Evolutionary conservation across 2,888 invertebrate genomes (phyloP).

Genomic region (Lobophora halterata): DNA sequence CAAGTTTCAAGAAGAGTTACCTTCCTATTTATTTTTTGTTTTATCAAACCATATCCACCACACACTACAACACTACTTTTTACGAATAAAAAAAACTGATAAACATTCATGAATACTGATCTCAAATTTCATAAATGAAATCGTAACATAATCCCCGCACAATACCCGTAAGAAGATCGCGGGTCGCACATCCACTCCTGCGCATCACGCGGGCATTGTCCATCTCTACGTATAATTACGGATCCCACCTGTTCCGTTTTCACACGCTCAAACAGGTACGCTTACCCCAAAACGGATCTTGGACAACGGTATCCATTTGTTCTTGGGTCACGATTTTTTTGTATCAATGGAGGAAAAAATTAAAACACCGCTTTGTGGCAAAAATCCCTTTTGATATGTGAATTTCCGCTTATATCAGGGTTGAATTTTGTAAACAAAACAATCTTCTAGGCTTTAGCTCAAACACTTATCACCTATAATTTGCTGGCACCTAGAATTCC

Average conservation of each 20-base stretch:
- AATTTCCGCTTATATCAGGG: too few relatives aligned
- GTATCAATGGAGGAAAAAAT: conserved; percentile 11
- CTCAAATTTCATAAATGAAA: conserved; percentile 7
- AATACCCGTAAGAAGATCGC: not conserved
- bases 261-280: conserved; percentile 72
- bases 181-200: conserved; percentile 48
- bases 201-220: conserved; percentile 68
- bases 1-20: too few relatives aligned
- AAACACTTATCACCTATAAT: too few relatives aligned
- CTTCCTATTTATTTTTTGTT: too few relatives aligned
- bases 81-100: too few relatives aligned
- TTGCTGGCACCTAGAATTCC: too few relatives aligned
- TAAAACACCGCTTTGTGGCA: conserved; percentile 3
- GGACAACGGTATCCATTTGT: conserved; percentile 65
- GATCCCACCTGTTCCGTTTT: conserved; percentile 68
- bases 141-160: conserved; percentile 8
- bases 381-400: too few relatives aligned
- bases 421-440: too few relatives aligned
- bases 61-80: too few relatives aligned
- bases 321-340: conserved; percentile 46
- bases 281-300: conserved; percentile 49
- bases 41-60: too few relatives aligned
- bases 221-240: conserved; percentile 72
- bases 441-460: too few relatives aligned
- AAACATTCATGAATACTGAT: too few relatives aligned